Percentiles rank a stretch among this genome's conserved stretches.
These are phyloP conservation scores for Climacteris rufus DNA, from an alignment of 2,113 vertebrate species.

Conservation along the genomic window DNA sequence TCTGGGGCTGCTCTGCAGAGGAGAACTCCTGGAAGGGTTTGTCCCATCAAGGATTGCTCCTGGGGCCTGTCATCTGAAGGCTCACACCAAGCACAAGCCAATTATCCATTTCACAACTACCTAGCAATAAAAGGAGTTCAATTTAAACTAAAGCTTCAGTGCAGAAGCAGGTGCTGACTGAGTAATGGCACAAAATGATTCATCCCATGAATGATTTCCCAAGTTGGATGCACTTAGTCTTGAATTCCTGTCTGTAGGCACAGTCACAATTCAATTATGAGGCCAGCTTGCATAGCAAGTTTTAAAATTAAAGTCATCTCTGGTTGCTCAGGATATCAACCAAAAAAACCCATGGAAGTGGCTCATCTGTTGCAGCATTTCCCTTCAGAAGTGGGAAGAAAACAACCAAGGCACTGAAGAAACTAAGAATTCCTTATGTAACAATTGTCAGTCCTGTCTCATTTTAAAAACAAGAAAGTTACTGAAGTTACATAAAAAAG, in stretches of 20 bases:
- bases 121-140: background rate
- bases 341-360: background rate
- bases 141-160: background rate
- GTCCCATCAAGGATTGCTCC: background rate
- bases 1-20: background rate
- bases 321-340: background rate
- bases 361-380: background rate
- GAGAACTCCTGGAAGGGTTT: background rate
- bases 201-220: background rate
- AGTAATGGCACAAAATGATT: background rate
- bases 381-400: background rate
- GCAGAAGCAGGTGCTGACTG: conserved; percentile 7
- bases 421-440: background rate
- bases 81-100: background rate
- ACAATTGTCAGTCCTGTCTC: background rate
- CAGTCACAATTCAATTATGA: background rate
- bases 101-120: background rate
- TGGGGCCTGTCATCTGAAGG: background rate
- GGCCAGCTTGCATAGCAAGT: background rate
- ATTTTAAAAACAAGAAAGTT: background rate
- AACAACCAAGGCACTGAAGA: background rate
- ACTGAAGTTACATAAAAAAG: background rate
- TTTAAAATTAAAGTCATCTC: background rate
- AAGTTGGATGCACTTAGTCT: background rate
- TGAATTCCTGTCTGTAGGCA: conserved; percentile 26